Evolutionary conservation across 2,113 vertebrate species (phyloP).

Genomic region (Naja naja): DNA sequence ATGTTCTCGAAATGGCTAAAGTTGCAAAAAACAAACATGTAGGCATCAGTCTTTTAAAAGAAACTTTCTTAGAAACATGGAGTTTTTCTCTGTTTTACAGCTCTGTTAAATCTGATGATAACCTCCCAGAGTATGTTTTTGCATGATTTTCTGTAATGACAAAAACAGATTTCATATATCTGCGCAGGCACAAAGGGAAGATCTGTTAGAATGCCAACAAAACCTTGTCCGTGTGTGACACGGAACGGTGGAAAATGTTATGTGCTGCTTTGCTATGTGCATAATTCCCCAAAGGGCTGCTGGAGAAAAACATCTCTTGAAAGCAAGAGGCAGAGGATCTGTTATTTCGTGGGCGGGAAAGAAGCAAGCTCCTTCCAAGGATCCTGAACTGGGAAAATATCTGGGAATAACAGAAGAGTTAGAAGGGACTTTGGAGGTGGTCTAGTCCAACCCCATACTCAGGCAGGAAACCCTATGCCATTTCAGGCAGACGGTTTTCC

Average conservation of each 20-base stretch:
- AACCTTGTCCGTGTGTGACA: not conserved
- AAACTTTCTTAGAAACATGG: not conserved
- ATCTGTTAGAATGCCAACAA: not conserved
- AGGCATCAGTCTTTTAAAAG: not conserved
- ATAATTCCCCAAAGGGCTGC: not conserved
- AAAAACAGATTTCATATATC: not conserved
- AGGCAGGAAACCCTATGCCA: not conserved
- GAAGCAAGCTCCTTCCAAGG: not conserved
- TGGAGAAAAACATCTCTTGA: not conserved
- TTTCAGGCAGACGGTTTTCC: not conserved
- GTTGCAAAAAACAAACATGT: not conserved
- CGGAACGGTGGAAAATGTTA: not conserved
- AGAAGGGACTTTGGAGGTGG: not conserved
- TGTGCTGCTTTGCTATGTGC: not conserved
- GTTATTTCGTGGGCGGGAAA: not conserved
- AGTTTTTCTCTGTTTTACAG: not conserved
- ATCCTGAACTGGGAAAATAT: not conserved
- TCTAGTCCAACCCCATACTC: not conserved
- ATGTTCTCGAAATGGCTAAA: not conserved
- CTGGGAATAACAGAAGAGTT: not conserved
- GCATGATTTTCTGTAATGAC: not conserved
- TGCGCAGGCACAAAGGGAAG: not conserved
- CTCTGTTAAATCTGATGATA: not conserved
- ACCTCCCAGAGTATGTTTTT: not conserved
- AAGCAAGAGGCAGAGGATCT: not conserved